Evolutionary conservation across 1,140 invertebrate genomes (phyloP), one percentile per base, ranked within the genome.

Genomic region (Pristionchus pacificus): DNA sequence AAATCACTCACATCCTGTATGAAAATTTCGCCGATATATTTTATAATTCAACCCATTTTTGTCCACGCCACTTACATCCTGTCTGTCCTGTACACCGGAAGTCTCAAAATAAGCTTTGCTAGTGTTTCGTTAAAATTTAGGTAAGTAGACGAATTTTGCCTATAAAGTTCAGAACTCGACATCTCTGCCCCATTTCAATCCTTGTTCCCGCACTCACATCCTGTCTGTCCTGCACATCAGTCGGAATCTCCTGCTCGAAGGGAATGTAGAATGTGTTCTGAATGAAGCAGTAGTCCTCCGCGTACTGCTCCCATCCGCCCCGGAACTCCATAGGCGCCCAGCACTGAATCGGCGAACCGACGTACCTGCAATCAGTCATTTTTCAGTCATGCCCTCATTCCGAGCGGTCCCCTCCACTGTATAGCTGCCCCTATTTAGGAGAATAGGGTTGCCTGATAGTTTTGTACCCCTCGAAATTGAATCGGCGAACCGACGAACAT

Each of bases 281-380:
- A 62, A 83, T 84, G 69, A 83, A 82, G 70, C 80, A 82, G 65
- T 82, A 82, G 64, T 82, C 81, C 71, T 82, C 78, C n/a, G 76
- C 76, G 57, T 78, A 78, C 57, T 80, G 80, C 59, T 83, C 81
- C 81, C 81, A 83, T n/a, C 82, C 82, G 33, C 82, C 81, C 71
- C 75, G 77, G 71, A 79, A 76, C 49, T 76, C 74, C 65, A 71
- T 76, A 28, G 82, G 82, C 80, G 80, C 77, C 78, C 79, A 81
- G 66, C 81, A 83, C 68, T 83, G 79, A 63, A 81, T 81, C 2
- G 80, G 74, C 15, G 78, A 67, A 14, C 79, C 79, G 3, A 80
- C 79, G 69, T 80, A 80, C 69, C 76, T 77, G 66, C 25, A 77
- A 73, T 49, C 6, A 49, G 19, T 49, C 38, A 49, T 49, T 49